Conservation (phyloP, 2,888 invertebrate species). For the Eupithecia insigniata region DNA sequence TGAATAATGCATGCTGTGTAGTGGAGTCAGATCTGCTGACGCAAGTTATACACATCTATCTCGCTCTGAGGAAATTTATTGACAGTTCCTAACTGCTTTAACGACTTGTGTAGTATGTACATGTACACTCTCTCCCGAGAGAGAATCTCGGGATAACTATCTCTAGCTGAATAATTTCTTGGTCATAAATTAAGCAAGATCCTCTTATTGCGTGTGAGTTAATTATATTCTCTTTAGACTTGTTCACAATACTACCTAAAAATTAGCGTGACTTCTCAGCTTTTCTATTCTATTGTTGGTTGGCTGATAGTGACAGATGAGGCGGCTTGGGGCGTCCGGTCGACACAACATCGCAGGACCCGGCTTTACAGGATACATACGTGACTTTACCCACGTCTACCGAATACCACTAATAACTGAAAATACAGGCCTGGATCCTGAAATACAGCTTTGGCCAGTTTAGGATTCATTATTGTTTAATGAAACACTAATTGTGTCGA, state of each 20-base stretch:
- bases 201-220: neutral
- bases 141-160: neutral
- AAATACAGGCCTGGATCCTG: neutral
- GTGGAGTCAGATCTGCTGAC: slow-evolving; percentile 15
- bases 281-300: slow-evolving; percentile 38
- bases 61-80: slow-evolving; percentile 11
- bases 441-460: no score
- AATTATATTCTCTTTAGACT: neutral
- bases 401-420: neutral
- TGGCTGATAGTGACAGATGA: slow-evolving; percentile 62
- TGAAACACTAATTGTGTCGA: no score
- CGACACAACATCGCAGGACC: slow-evolving; percentile 18
- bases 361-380: slow-evolving; percentile 44
- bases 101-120: neutral
- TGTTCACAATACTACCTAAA: neutral
- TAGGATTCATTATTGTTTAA: no score
- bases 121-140: neutral
- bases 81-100: slow-evolving; percentile 14
- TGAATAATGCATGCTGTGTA: slow-evolving; percentile 24
- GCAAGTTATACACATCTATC: slow-evolving; percentile 22
- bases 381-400: slow-evolving; percentile 54
- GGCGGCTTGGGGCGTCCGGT: slow-evolving; percentile 43
- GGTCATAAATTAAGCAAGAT: neutral
- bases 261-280: neutral
- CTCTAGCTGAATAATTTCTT: neutral